Conservation (phyloP, 1,140 invertebrate genomes). For the Chymomyza costata region DNA sequence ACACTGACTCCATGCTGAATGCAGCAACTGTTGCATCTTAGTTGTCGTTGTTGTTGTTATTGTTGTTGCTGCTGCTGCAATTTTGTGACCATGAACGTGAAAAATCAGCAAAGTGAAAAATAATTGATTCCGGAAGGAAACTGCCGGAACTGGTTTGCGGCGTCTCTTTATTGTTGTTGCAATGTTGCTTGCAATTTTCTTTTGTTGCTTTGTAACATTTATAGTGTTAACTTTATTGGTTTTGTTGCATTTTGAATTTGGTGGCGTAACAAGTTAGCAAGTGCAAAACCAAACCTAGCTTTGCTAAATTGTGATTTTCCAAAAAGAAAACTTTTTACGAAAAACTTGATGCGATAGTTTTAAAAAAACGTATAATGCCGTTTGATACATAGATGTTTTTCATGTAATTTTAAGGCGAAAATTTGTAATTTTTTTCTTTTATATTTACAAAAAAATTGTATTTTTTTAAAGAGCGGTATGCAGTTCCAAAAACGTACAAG, state of each 20-base stretch:
- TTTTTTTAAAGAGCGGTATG: no score
- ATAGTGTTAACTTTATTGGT: conserved; percentile 12
- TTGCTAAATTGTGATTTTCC: conserved; percentile 20
- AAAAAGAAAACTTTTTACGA: no score
- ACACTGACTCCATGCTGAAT: conserved; percentile 39
- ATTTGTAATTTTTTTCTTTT: no score
- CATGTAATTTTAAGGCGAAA: no score
- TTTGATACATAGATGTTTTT: no score
- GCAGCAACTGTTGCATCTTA: conserved; percentile 28
- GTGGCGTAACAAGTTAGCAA: conserved; percentile 44
- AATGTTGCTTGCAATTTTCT: conserved; percentile 20
- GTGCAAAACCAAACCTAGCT: conserved; percentile 37
- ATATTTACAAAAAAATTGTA: no score
- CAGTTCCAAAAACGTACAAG: no score
- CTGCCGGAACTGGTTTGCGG: conserved; percentile 60
- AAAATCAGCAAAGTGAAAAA: conserved; percentile 62
- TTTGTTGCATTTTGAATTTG: conserved; percentile 28
- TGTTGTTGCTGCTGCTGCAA: conserved; percentile 24
- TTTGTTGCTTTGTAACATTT: no score
- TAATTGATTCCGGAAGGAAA: conserved; percentile 71
- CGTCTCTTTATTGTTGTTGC: conserved; percentile 4
- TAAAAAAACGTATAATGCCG: no score
- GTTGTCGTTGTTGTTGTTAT: conserved; percentile 12
- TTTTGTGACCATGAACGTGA: conserved; percentile 66
- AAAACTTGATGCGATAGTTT: no score